Conservation (phyloP, 2,888 invertebrate species). For the Proisotoma minuta region DNA sequence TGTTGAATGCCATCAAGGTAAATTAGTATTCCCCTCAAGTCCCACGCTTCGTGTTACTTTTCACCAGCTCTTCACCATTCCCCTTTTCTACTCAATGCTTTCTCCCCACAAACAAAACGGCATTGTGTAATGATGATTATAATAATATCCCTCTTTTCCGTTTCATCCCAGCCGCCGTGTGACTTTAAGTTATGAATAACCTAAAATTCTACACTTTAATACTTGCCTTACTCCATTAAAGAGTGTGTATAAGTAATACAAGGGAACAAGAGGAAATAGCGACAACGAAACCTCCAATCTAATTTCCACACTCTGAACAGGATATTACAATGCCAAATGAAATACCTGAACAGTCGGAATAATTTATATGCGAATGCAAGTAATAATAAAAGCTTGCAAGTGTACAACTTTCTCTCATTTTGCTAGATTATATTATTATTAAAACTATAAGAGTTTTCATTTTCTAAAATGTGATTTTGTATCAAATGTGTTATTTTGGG, state of each 20-base stretch:
- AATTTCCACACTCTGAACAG: slow-evolving; percentile 14
- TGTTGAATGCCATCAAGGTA: slow-evolving; percentile 13
- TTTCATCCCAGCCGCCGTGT: too few relatives aligned
- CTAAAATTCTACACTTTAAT: background rate
- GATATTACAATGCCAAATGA: slow-evolving; percentile 16
- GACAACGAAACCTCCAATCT: slow-evolving; percentile 14
- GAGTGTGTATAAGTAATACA: background rate
- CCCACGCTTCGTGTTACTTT: slow-evolving; percentile 6
- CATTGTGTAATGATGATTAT: background rate
- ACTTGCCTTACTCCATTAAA: background rate
- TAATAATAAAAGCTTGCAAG: too few relatives aligned
- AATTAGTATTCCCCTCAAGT: slow-evolving; percentile 17
- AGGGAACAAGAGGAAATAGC: background rate
- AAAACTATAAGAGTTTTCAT: too few relatives aligned
- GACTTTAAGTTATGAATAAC: background rate
- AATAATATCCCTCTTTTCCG: slow-evolving; percentile 10
- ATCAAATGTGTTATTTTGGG: too few relatives aligned
- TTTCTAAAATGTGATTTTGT: too few relatives aligned
- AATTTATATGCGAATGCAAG: too few relatives aligned
- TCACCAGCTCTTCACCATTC: background rate
- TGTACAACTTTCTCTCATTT: too few relatives aligned
- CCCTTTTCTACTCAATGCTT: background rate
- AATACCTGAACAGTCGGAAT: slow-evolving; percentile 12
- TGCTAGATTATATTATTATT: too few relatives aligned
- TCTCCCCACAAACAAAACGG: background rate